These are phyloP conservation scores for Sympetrum striolatum DNA, from an alignment of 2,888 invertebrate species.

Conservation along the genomic window DNA sequence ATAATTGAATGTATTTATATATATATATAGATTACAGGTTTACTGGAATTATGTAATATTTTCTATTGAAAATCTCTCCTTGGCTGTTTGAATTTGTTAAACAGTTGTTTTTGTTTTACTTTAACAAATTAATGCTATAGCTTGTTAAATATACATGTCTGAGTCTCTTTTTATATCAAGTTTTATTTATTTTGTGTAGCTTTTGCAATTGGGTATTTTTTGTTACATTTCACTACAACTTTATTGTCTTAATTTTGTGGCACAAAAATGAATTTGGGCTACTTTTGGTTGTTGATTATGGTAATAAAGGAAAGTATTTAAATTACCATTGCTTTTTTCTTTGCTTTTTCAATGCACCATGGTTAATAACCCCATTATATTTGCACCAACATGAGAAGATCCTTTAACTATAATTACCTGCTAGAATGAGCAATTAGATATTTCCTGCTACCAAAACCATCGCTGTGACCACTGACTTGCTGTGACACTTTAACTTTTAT, in stretches of 20 bases:
- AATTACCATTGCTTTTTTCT: slow-evolving; percentile 36
- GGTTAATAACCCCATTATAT: neutral
- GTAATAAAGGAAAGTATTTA: slow-evolving; percentile 38
- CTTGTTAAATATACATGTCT: slow-evolving; percentile 23
- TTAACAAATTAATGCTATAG: slow-evolving; percentile 41
- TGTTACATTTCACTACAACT: slow-evolving; percentile 10
- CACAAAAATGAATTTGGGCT: slow-evolving; percentile 15
- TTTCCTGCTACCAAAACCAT: slow-evolving; percentile 33
- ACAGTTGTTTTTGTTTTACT: slow-evolving; percentile 33
- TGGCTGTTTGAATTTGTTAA: slow-evolving; percentile 24
- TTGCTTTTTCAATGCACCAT: slow-evolving; percentile 29
- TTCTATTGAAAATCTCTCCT: slow-evolving; percentile 6
- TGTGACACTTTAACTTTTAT: neutral
- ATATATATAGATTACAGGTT: slow-evolving; percentile 13
- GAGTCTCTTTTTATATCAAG: slow-evolving; percentile 28
- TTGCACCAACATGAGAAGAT: slow-evolving; percentile 17
- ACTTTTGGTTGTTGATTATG: slow-evolving; percentile 30
- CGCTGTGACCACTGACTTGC: neutral
- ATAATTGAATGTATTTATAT: slow-evolving; percentile 6
- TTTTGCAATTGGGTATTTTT: slow-evolving; percentile 32
- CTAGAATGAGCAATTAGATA: slow-evolving; percentile 19
- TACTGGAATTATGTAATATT: slow-evolving; percentile 24
- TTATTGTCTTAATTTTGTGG: slow-evolving; percentile 24
- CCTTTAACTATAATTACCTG: slow-evolving; percentile 13
- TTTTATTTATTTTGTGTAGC: slow-evolving; percentile 37